phyloP scores from a whole-genome alignment of 2,113 vertebrate species.

The Poeciliopsis prolifica region DNA sequence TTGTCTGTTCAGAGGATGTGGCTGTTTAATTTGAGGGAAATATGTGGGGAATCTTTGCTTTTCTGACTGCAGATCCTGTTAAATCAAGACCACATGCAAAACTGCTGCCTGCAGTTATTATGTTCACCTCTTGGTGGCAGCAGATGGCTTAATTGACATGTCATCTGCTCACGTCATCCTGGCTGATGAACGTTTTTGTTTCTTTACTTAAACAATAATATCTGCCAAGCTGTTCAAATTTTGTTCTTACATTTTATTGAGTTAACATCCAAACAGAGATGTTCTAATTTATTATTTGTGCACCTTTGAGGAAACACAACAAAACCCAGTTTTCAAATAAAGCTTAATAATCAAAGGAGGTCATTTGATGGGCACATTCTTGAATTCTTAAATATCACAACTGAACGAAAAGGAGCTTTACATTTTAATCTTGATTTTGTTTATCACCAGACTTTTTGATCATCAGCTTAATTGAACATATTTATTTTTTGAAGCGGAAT shows the following conservation, averaged over 20 bases:
- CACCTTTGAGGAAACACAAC: not conserved
- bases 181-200: no score
- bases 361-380: not conserved
- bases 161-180: not conserved
- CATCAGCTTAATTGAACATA: not conserved
- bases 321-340: not conserved
- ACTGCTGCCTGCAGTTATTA: slow-evolving; percentile 27
- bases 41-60: slow-evolving; percentile 38
- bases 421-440: not conserved
- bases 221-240: not conserved
- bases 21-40: slow-evolving; percentile 54
- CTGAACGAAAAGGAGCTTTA: not conserved
- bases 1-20: slow-evolving; percentile 79
- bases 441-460: not conserved
- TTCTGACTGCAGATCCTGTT: slow-evolving; percentile 72
- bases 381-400: not conserved
- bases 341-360: not conserved
- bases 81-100: slow-evolving; percentile 88
- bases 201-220: not conserved
- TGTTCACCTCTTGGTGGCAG: slow-evolving; percentile 71
- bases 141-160: slow-evolving; percentile 51
- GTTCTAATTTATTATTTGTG: not conserved
- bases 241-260: not conserved
- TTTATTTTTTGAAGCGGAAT: not conserved
- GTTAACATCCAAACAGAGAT: not conserved